Base-by-base conservation (phyloP, 2,113 vertebrate genomes). In the Lanius collurio region DNA sequence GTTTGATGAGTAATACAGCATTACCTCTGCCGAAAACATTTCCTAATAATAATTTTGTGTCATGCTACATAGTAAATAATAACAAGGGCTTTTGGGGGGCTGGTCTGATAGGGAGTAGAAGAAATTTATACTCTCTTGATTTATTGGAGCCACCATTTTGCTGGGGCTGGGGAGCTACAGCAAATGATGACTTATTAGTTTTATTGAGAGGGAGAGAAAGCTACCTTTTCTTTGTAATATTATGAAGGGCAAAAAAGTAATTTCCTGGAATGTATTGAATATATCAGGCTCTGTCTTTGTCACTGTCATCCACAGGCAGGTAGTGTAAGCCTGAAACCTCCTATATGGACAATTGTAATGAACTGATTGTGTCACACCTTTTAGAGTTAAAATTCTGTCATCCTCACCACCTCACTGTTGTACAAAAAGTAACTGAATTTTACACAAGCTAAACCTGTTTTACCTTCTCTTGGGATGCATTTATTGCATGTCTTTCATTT, bases 201-300 rank as follows among this genome's bases (percentile, higher is more conserved):
- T 64, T 63, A 50, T 7, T n/a, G n/a, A 28, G 18, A 35, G 6
- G 17, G 9, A 39, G 14, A 37, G 21, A 19, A 28, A 64, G 33
- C 46, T 62, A 47, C n/a, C 37, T 68, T 53, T 80, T 57, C 50
- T 88, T 73, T 79, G 31, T 59, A 47, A 55, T 71, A 56, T 37
- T 85, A 53, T 69, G 31, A 74, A 90, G 26, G 22, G 56, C 11
- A 83, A 80, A 22, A n/a, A 49, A 24, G 23, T 49, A 49, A 95
- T 94, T 93, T 97, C 52, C 93, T 92, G 85, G 37, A 50, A 80
- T 33, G 39, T 71, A 64, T 22, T 68, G 77, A 39, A 78, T 68
- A 37, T 26, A 74, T 78, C 39, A 68, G 39, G 14, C 10, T 68
- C 78, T 77, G 42, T 39, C n/a, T 73, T 71, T 87, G 81, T 70